Percentiles rank a stretch among this genome's conserved stretches.
Evolutionary conservation across 2,797 vertebrate species (phyloP).

Genomic region (Crypturellus tataupa): DNA sequence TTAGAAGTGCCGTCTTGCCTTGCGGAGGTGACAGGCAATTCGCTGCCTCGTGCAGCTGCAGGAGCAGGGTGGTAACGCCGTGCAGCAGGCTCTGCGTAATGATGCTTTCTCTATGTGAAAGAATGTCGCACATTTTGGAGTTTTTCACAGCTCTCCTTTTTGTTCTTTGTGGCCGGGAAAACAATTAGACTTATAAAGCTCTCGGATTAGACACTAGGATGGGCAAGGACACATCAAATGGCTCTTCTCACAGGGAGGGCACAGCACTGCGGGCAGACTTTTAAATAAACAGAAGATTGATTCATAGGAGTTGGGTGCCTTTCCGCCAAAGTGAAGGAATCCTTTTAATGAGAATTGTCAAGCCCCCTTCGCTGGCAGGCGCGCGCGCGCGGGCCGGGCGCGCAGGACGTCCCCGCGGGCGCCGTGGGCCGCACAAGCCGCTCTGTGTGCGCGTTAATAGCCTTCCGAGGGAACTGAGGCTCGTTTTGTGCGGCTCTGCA

Average conservation of each 20-base stretch:
- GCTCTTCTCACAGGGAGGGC: slow-evolving; percentile 20
- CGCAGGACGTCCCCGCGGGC: slow-evolving; percentile 59
- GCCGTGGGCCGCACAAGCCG: slow-evolving; percentile 78
- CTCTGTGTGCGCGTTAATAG: slow-evolving; percentile 79
- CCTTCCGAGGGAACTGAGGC: slow-evolving; percentile 82
- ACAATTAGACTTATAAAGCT: slow-evolving; percentile 41
- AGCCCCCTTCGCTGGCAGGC: slow-evolving; percentile 5
- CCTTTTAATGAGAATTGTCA: slow-evolving; percentile 70
- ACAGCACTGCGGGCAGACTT: slow-evolving; percentile 50
- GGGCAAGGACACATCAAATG: not conserved
- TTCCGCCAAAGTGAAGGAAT: slow-evolving; percentile 64
- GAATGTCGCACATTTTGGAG: slow-evolving; percentile 25
- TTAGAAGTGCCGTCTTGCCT: not conserved
- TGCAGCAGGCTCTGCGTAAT: slow-evolving; percentile 34
- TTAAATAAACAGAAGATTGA: slow-evolving; percentile 68
- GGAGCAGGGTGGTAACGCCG: not conserved
- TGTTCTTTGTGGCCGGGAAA: not conserved
- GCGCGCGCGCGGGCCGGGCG: slow-evolving; percentile 6
- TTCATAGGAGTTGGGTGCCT: slow-evolving; percentile 60
- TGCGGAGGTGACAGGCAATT: not conserved
- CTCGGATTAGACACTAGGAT: slow-evolving; percentile 23
- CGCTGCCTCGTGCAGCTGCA: not conserved
- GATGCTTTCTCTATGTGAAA: slow-evolving; percentile 48
- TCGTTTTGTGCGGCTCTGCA: slow-evolving; percentile 79
- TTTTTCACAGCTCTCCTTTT: slow-evolving; percentile 46